Evolutionary conservation across 2,113 vertebrate species (phyloP), one percentile per base, ranked within the genome.

Genomic region (Pampusana beccarii): DNA sequence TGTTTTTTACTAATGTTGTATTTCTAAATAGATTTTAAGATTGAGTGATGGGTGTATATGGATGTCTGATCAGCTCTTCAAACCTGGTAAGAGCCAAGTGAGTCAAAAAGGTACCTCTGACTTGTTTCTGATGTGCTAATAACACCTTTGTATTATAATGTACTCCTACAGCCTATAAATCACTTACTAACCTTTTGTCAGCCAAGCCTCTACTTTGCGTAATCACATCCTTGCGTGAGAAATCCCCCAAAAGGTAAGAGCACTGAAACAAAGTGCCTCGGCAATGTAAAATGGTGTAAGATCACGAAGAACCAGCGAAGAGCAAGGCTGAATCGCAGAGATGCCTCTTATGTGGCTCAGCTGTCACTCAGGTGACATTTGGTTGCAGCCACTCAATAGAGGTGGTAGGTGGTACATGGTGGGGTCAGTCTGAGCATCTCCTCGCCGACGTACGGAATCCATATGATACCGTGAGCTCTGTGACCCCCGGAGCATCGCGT

Each of bases 11-110:
- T 90, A n/a, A 78, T 3, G 20, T 20, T 79, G 10, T 64, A 50
- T 91, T 94, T 94, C 51, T 60, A 44, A 87, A 62, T 73, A 86
- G 82, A 91, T 85, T 83, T 72, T 74, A 80, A 92, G 58, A 60
- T 64, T 80, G 67, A 66, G 48, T 69, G 61, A 24, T 78, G 50
- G 48, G n/a, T 86, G 50, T 15, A 1, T 58, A 10, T 11, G 19
- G 66, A 38, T 64, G 36, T 80, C 56, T 73, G 46, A 57, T 62
- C 34, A 67, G 42, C 53, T 92, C 33, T 79, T 92, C 74, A 60
- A 67, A 75, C 38, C 20, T 51, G 29, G 0, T 29, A 25, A 75
- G 64, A 81, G 40, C 51, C 46, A 11, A 90, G 70, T 20, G 67
- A 69, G 80, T 70, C 51, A 42, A 51, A 51, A 73, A 23, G 58